phyloP scores from a whole-genome alignment of 2,797 vertebrate species.

The Danio aesculapii region DNA sequence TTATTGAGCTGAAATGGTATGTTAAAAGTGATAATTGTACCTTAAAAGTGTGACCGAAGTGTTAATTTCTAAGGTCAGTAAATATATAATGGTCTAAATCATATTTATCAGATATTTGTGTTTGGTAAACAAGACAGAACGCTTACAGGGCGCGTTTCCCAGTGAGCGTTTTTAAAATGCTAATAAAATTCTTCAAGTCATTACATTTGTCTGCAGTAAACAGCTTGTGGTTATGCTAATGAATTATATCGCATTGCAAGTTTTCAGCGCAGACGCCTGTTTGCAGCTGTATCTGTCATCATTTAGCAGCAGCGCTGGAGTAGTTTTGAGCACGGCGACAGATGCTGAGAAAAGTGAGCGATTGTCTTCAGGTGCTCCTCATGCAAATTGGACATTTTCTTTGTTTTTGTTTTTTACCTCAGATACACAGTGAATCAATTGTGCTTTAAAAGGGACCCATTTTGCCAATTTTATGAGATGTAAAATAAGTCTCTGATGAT shows the following conservation, averaged over 20 bases:
- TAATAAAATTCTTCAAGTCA: background rate
- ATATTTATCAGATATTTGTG: background rate
- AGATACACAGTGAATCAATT: background rate
- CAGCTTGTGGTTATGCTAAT: background rate
- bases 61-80: no score
- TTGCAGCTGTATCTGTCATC: background rate
- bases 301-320: background rate
- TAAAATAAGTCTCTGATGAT: no score
- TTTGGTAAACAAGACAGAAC: background rate
- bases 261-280: background rate
- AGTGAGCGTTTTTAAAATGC: background rate
- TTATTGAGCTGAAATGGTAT: no score
- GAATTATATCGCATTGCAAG: background rate
- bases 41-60: no score
- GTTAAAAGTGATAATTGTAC: no score
- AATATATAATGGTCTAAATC: no score
- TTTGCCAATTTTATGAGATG: no score
- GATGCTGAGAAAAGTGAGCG: constrained; percentile 4
- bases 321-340: background rate
- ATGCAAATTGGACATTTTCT: constrained; percentile 19
- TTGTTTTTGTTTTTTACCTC: background rate
- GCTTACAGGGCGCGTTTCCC: no score
- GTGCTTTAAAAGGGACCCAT: no score
- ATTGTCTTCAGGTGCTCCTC: constrained; percentile 26
- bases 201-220: background rate